Evolutionary conservation across 2,888 invertebrate species (phyloP).

Genomic region (Clunio marinus): DNA sequence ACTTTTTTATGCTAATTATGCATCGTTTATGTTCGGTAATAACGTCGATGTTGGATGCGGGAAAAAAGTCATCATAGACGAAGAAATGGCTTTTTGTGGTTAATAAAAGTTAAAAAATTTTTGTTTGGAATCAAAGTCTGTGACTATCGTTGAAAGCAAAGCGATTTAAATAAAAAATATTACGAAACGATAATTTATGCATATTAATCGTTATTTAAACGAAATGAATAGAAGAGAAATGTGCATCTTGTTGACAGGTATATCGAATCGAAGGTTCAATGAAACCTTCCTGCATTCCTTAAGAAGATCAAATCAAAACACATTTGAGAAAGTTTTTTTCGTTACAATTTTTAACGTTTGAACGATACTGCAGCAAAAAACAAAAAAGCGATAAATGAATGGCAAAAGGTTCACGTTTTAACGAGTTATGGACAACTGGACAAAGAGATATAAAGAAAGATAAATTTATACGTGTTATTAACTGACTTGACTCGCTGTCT

Average conservation of each 20-base stretch:
- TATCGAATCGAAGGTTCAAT: too few species aligned
- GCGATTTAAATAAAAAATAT: not conserved
- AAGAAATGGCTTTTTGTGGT: not conserved
- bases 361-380: conserved; percentile 2
- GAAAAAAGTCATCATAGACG: conserved; percentile 1
- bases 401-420: not conserved
- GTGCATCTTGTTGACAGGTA: not conserved
- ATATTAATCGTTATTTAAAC: conserved; percentile 7
- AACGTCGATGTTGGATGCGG: not conserved
- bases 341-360: too few species aligned
- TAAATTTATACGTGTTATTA: too few species aligned
- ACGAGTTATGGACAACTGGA: not conserved
- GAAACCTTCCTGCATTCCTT: not conserved
- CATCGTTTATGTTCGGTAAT: not conserved
- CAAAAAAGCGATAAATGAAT: too few species aligned
- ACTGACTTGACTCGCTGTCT: conserved; percentile 3
- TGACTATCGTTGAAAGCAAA: not conserved
- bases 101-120: not conserved
- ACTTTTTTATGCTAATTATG: conserved; percentile 33
- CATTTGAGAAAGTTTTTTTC: not conserved
- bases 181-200: not conserved
- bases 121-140: too few species aligned
- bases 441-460: too few species aligned
- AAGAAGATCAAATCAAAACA: not conserved
- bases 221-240: not conserved